Conservation (phyloP, 2,797 vertebrate species). For the Pseudotriccus pelzelni region DNA sequence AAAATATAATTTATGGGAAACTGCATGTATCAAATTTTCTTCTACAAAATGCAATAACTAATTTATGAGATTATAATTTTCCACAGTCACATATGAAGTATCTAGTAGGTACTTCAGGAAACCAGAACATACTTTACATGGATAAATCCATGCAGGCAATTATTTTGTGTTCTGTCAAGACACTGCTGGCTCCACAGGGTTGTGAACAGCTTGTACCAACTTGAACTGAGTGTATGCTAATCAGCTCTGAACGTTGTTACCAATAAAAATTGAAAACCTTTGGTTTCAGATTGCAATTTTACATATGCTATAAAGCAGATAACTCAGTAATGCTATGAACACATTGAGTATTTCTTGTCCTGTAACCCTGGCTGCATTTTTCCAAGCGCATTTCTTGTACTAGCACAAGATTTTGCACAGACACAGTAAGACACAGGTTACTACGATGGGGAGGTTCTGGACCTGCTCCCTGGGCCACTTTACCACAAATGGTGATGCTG, state of each 20-base stretch:
- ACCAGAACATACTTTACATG: not conserved
- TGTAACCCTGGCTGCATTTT: not conserved
- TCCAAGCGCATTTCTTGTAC: not conserved
- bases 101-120: not conserved
- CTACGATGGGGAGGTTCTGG: not conserved
- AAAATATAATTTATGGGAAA: constrained; percentile 28
- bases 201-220: not conserved
- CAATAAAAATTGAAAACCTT: not conserved
- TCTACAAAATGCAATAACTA: not conserved
- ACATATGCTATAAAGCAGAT: not conserved
- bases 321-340: not conserved
- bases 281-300: not conserved
- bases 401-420: not conserved
- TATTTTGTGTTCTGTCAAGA: not conserved
- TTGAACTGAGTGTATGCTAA: not conserved
- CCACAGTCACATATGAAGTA: not conserved
- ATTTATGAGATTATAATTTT: constrained; percentile 7
- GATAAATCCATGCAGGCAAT: not conserved
- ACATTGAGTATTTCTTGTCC: not conserved
- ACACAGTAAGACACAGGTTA: not conserved
- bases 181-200: not conserved
- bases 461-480: not conserved
- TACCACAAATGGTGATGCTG: not conserved
- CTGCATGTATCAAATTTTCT: not conserved
- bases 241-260: not conserved